Evolutionary conservation across 2,888 invertebrate species (phyloP).

Genomic region (Pheosia tremula): DNA sequence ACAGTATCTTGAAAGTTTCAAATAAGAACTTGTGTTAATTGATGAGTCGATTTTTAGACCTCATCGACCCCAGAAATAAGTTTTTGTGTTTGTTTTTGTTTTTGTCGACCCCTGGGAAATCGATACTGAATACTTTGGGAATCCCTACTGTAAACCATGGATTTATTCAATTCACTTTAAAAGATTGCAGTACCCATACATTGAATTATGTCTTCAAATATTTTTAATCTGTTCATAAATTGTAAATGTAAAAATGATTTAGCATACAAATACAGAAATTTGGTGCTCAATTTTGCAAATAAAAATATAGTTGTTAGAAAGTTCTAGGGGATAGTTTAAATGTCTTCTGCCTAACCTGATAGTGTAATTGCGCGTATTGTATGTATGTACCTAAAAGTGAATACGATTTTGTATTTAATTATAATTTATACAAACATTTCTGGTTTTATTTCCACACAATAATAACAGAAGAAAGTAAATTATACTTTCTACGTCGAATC

Average conservation of each 20-base stretch:
- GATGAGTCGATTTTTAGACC: no score
- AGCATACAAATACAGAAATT: constrained; percentile 11
- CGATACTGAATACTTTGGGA: no score
- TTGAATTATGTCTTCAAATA: no score
- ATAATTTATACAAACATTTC: constrained; percentile 48
- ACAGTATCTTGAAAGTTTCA: no score
- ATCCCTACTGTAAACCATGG: no score
- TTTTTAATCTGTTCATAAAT: no score
- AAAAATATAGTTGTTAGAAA: constrained; percentile 8
- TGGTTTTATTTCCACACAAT: constrained; percentile 39
- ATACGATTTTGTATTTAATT: constrained; percentile 54
- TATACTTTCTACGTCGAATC: not conserved
- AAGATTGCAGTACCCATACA: no score
- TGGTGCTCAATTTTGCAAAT: constrained; percentile 31
- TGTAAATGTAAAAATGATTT: constrained; percentile 5
- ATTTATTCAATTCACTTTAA: no score
- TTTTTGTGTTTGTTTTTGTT: no score
- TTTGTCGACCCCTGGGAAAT: no score
- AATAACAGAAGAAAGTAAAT: not conserved
- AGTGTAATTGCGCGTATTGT: constrained; percentile 31
- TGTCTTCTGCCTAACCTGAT: constrained; percentile 16
- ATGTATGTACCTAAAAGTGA: constrained; percentile 45
- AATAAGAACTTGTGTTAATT: no score
- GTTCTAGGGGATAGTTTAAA: constrained; percentile 6
- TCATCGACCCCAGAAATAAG: no score